These are phyloP conservation scores for Entomyzon cyanotis DNA, from an alignment of 2,113 vertebrate genomes.

Conservation along the genomic window DNA sequence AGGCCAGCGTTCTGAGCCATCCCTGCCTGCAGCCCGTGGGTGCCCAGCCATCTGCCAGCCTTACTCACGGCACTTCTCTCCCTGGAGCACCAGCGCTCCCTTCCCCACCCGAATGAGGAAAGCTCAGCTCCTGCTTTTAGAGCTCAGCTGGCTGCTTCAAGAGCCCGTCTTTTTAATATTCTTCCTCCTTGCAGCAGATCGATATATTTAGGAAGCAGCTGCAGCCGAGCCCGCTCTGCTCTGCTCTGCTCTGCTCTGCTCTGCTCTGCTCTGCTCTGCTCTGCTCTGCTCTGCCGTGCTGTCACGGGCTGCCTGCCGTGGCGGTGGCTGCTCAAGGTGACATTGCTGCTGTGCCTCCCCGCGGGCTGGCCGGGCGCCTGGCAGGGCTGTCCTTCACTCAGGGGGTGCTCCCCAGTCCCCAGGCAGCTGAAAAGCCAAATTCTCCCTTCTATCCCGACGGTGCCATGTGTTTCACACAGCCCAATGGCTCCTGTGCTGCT, in stretches of 20 bases:
- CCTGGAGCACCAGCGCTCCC: neutral
- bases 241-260: neutral
- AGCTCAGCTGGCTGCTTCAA: slow-evolving; percentile 37
- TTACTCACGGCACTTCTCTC: neutral
- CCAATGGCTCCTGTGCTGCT: fast-evolving
- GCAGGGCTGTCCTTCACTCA: neutral
- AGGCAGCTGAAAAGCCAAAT: neutral
- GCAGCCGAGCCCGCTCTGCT: neutral
- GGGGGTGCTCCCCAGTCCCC: neutral
- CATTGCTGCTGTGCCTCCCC: neutral
- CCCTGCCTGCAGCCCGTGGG: neutral
- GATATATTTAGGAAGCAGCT: slow-evolving; percentile 55
- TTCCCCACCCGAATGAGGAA: neutral
- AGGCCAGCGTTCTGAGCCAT: neutral
- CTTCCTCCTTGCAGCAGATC: neutral
- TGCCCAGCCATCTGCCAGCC: slow-evolving; percentile 24
- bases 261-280: neutral
- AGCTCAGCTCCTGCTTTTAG: slow-evolving; percentile 12
- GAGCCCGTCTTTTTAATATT: neutral
- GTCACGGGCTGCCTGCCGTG: neutral
- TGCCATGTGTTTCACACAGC: fast-evolving
- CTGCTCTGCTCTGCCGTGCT: neutral
- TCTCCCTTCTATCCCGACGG: fast-evolving
- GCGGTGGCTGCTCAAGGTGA: neutral
- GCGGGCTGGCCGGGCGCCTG: neutral